These are phyloP conservation scores for Nasua narica DNA, from an alignment of 2,797 vertebrate species.

Conservation along the genomic window DNA sequence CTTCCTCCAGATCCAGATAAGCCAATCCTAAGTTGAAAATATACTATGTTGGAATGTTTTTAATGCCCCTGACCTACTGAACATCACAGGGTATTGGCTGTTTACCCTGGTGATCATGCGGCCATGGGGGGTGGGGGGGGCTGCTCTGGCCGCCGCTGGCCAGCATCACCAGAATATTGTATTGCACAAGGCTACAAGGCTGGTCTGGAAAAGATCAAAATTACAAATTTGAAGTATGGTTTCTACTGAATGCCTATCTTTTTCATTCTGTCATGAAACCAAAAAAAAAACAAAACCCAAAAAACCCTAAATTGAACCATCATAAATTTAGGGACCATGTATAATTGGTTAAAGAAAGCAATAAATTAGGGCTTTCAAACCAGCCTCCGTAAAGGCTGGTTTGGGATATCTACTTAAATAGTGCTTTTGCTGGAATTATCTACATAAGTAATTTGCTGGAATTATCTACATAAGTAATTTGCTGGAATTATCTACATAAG, in stretches of 20 bases:
- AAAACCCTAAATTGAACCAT: neutral
- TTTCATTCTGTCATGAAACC: neutral
- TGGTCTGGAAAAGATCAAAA: neutral
- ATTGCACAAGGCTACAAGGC: neutral
- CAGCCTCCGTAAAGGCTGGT: neutral
- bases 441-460: neutral
- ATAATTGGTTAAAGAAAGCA: neutral
- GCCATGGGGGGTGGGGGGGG: neutral
- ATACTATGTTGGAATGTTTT: neutral
- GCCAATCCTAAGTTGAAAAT: neutral
- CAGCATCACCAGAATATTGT: neutral
- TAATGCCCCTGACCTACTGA: neutral
- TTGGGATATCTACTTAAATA: neutral
- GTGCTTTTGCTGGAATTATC: neutral
- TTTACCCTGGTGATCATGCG: neutral
- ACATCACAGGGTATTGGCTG: neutral
- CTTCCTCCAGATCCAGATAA: neutral
- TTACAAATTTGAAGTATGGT: neutral
- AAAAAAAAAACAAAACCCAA: no score
- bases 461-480: neutral
- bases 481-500: neutral
- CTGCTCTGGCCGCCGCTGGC: neutral
- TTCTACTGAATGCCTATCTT: neutral
- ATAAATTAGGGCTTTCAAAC: neutral
- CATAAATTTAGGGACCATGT: neutral